phyloP scores from a whole-genome alignment of 2,888 invertebrate genomes.

The Orthosia gothica region DNA sequence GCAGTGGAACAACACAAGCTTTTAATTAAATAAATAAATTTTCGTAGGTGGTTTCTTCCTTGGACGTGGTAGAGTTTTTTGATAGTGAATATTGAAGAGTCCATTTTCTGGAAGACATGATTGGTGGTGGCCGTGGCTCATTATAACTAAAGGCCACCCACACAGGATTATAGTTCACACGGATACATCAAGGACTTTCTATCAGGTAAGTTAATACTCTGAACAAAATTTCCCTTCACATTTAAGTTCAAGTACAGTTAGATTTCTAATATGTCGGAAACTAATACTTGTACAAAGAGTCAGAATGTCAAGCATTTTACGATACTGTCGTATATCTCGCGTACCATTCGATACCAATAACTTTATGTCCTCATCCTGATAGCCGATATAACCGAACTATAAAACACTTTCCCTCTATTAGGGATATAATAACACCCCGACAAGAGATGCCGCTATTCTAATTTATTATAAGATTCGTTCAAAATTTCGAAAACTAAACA shows the following conservation, averaged over 20 bases:
- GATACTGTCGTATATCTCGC: conserved; percentile 31
- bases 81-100: too few relatives aligned
- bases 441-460: conserved; percentile 13
- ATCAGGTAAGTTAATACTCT: conserved; percentile 9
- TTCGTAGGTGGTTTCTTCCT: too few relatives aligned
- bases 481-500: conserved; percentile 12
- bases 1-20: too few relatives aligned
- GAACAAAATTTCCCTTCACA: neutral
- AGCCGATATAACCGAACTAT: conserved; percentile 19
- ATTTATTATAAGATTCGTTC: conserved; percentile 37
- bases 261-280: conserved; percentile 31
- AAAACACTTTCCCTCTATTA: conserved; percentile 53
- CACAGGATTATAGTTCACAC: neutral
- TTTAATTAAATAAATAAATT: too few relatives aligned
- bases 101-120: neutral
- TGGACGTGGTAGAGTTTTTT: neutral
- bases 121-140: neutral
- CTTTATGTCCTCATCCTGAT: conserved; percentile 51
- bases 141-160: neutral
- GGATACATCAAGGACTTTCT: neutral
- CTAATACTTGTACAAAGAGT: conserved; percentile 31
- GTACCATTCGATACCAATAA: conserved; percentile 41
- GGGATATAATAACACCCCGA: conserved; percentile 14
- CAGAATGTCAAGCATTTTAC: conserved; percentile 47
- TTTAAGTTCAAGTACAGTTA: neutral